Conservation (phyloP, 2,797 vertebrate species). For the Xerus rutilus region DNA sequence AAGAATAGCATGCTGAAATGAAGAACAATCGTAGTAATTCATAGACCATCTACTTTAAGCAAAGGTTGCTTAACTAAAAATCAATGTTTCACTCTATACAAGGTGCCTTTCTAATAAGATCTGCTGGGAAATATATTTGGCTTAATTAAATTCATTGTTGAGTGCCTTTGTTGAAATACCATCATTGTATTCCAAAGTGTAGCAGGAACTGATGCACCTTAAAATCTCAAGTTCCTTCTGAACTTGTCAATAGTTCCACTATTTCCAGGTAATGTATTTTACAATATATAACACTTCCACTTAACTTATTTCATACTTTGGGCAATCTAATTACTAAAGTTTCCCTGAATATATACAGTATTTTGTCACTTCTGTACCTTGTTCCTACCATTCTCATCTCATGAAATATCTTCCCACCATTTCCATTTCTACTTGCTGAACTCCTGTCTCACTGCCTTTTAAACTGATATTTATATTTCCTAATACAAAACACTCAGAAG, state of each 20-base stretch:
- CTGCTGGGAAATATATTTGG: conserved; percentile 45
- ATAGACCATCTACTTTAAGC: neutral
- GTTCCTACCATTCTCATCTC: neutral
- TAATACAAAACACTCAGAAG: conserved; percentile 59
- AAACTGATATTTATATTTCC: conserved; percentile 27
- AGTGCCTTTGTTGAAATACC: conserved; percentile 38
- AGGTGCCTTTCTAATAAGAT: neutral
- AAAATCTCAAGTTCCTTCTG: conserved; percentile 52
- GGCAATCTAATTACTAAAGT: neutral
- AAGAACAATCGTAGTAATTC: conserved; percentile 49
- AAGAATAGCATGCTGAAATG: conserved; percentile 30
- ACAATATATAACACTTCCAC: conserved; percentile 10
- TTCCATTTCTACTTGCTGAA: neutral
- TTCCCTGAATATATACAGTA: neutral
- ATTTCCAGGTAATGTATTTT: conserved; percentile 41
- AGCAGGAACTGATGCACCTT: conserved; percentile 42
- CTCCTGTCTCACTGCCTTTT: neutral
- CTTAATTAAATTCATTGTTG: conserved; percentile 23
- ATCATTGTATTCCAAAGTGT: conserved; percentile 26
- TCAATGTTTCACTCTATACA: neutral
- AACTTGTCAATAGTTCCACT: conserved; percentile 43
- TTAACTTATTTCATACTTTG: conserved; percentile 40
- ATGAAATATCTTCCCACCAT: conserved; percentile 10
- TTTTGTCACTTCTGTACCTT: conserved; percentile 42
- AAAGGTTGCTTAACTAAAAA: conserved; percentile 39